Evolutionary conservation across 2,113 vertebrate genomes (phyloP), one percentile per base, ranked within the genome.

Genomic region (Clupea harengus): DNA sequence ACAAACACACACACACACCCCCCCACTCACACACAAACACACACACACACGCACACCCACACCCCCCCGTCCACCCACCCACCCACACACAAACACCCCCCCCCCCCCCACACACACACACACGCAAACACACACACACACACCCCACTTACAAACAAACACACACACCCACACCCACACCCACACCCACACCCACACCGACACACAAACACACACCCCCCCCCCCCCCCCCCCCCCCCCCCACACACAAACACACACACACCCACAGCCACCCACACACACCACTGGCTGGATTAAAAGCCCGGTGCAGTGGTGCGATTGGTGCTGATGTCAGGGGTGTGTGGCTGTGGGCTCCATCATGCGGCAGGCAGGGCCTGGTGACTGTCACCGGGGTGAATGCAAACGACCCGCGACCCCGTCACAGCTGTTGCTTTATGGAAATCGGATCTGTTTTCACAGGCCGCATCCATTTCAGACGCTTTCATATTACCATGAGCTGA

Each of bases 381-480:
- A 72, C n/a, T 72, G 64, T 72, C 64, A 72, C n/a, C 64, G 64
- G 25, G 72, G 72, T 32, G 72, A 44, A 78, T 44, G 72, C 72
- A 78, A 78, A 78, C 44, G 72, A 39, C 3, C 72, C 3, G 72
- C 25, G 32, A 44, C n/a, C n/a, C n/a, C n/a, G 72, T 78, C 72
- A 13, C 72, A 78, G 72, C 72, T 78, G 72, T 39, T 78, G 72
- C 72, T 78, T 78, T 78, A 78, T 78, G 72, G 72, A 78, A 78
- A 78, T 78, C 10, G 11, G 72, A 39, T 78, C 72, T 78, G 72
- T 78, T 83, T 67, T 60, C 52, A 83, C 60, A 22, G 25, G 32
- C 32, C 9, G 50, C 82, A n/a, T 83, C 54, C 39, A 83, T 60
- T 67, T 64, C 82, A 83, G 22, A 64, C 45, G 54, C 60, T 60